Evolutionary conservation across 2,797 vertebrate genomes (phyloP).

Genomic region (Microctenopoma stevenorrisi): DNA sequence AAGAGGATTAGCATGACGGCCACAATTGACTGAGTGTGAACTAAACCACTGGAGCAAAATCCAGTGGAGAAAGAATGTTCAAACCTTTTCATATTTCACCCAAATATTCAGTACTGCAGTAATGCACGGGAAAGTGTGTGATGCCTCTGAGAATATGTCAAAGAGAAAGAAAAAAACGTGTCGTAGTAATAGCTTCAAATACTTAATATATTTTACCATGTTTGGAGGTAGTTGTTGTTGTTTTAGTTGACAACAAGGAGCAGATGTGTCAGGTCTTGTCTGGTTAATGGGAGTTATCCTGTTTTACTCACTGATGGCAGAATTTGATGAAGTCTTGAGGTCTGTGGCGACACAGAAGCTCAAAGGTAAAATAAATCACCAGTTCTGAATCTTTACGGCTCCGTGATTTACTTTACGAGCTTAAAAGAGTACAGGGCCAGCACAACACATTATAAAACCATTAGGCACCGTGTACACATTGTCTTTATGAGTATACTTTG

Average conservation of each 20-base stretch:
- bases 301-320: neutral
- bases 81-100: slow-evolving; percentile 2
- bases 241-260: too few relatives aligned
- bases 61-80: neutral
- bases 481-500: too few relatives aligned
- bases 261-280: neutral
- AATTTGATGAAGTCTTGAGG: neutral
- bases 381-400: too few relatives aligned
- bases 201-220: slow-evolving; percentile 29
- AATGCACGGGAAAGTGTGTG: neutral
- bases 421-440: too few relatives aligned
- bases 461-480: too few relatives aligned
- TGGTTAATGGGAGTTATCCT: neutral
- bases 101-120: neutral
- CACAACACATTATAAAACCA: too few relatives aligned
- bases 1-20: slow-evolving; percentile 40
- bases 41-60: slow-evolving; percentile 8
- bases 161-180: slow-evolving; percentile 32
- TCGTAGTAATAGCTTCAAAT: slow-evolving; percentile 22
- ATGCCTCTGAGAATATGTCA: slow-evolving; percentile 5
- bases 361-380: too few relatives aligned
- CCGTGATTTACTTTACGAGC: too few relatives aligned
- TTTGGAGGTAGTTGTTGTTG: slow-evolving; percentile 17
- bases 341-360: neutral
- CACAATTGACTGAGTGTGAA: slow-evolving; percentile 14